Percentiles rank a stretch among this genome's conserved stretches.
These are phyloP conservation scores for Anabacerthia variegaticeps DNA, from an alignment of 2,797 vertebrate species.

Conservation along the genomic window DNA sequence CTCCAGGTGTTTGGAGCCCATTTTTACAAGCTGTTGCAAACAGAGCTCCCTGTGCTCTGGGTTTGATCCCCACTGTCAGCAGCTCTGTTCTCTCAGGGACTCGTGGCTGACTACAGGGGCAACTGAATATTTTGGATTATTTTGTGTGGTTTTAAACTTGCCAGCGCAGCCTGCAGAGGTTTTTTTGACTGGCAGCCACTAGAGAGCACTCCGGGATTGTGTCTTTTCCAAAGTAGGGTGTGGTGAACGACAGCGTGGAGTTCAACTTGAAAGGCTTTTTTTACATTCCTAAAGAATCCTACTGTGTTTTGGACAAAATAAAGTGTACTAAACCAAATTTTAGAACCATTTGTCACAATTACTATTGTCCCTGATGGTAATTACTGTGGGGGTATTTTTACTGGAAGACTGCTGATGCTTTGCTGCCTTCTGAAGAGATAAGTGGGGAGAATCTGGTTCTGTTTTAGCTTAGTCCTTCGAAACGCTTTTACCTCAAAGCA, in stretches of 20 bases:
- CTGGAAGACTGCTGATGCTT: not conserved
- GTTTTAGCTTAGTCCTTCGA: not conserved
- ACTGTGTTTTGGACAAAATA: not conserved
- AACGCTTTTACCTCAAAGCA: not conserved
- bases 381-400: not conserved
- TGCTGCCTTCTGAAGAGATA: not conserved
- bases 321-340: not conserved
- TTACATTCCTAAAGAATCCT: not conserved
- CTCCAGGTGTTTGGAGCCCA: not conserved
- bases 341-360: not conserved
- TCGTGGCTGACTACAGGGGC: not conserved
- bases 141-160: not conserved
- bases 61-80: not conserved
- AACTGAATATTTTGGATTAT: not conserved
- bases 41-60: not conserved
- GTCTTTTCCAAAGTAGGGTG: not conserved
- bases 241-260: not conserved
- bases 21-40: not conserved
- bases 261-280: not conserved
- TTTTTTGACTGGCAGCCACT: not conserved
- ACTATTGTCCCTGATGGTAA: not conserved
- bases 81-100: not conserved
- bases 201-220: conserved; percentile 30
- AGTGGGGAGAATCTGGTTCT: not conserved
- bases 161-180: not conserved